These are phyloP conservation scores for Aporrectodea caliginosa DNA, from an alignment of 1,140 invertebrate species.

Conservation along the genomic window DNA sequence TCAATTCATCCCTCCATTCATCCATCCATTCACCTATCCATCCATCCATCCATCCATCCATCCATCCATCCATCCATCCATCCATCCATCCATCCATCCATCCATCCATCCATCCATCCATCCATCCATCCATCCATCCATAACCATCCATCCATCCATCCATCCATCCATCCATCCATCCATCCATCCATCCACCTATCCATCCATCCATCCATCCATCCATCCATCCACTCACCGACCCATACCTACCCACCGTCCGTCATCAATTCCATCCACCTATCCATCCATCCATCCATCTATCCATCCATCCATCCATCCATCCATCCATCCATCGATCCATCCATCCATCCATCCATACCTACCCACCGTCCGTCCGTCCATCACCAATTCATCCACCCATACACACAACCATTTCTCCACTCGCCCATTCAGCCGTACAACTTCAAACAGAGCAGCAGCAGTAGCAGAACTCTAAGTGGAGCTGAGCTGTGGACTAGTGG, in stretches of 20 bases:
- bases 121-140: too few relatives aligned
- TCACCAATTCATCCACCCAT: too few relatives aligned
- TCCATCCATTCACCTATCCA: too few relatives aligned
- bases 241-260: too few relatives aligned
- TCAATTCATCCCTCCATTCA: too few relatives aligned
- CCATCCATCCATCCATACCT: too few relatives aligned
- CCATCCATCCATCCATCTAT: constrained; percentile 6
- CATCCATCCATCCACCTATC: constrained; percentile 22
- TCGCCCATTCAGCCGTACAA: constrained; percentile 12
- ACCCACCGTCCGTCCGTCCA: too few relatives aligned
- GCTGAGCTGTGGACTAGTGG: too few relatives aligned
- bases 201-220: constrained; percentile 23
- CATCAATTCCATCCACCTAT: too few relatives aligned
- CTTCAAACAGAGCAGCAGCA: too few relatives aligned
- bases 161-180: constrained; percentile 24
- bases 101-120: constrained; percentile 10
- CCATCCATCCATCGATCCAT: constrained; percentile 23
- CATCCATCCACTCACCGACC: constrained; percentile 18
- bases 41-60: too few relatives aligned
- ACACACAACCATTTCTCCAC: constrained; percentile 14
- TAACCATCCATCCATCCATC: constrained; percentile 16
- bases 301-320: constrained; percentile 24
- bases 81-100: constrained; percentile 8
- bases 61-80: constrained; percentile 3
- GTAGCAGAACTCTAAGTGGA: too few relatives aligned